Base-by-base conservation (phyloP, 1,140 invertebrate species). In the Megalopta genalis region DNA sequence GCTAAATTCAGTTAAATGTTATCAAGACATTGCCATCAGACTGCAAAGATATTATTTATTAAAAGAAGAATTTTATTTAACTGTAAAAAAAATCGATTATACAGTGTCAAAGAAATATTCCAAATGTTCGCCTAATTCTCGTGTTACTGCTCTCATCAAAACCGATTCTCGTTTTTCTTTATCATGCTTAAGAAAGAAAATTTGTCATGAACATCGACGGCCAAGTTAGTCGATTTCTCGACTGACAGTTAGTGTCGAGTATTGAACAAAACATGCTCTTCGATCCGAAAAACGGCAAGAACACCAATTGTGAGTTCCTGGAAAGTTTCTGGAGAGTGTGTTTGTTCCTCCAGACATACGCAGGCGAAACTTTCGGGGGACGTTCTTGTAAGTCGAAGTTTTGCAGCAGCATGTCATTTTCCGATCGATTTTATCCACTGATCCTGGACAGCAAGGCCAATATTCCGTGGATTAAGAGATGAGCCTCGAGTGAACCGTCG, bases 401-500 rank as follows among this genome's bases (percentile, higher is more conserved):
- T 62, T 16, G 39, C 21, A 46, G 52, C 12, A 23, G 32, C 25
- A 16, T 76, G 67, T 76, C 42, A 39, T 37, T 5, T 7, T 8
- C 0, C 39, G 9, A 68, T 77, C 54, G 66, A 77, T 77, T 77
- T 60, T 62, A 60, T 14, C 39, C n/a, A 23, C 23, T 12, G 8
- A 14, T 14, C 12, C 16, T 42, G 12, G 8, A 10, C 32, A 54
- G 52, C 6, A 8, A 25, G 2, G 57, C 52, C 74, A 46, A 77
- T 67, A 69, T 69, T 60, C 62, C 54, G 1, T 12, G 39, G 39
- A 69, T 69, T 62, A 69, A 59, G 59, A n/a, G n/a, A n/a, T n/a
- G n/a, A n/a, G n/a, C n/a, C n/a, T n/a, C n/a, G n/a, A n/a, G n/a
- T n/a, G n/a, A n/a, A n/a, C n/a, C n/a, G n/a, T n/a, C n/a, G n/a